Evolutionary conservation across 2,113 vertebrate genomes (phyloP).

Genomic region (Chaetura pelagica): DNA sequence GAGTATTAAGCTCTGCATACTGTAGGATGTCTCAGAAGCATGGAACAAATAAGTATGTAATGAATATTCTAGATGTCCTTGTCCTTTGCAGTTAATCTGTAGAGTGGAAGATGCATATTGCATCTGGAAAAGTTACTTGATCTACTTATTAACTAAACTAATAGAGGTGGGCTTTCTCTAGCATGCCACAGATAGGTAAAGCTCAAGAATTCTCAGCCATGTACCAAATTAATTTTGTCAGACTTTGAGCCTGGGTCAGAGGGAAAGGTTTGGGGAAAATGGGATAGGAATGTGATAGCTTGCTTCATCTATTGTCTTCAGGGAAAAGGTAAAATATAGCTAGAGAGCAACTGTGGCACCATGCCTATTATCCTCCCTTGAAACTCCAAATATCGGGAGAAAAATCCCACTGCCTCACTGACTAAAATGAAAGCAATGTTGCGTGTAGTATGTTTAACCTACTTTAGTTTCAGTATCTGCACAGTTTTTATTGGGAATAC

Average conservation of each 20-base stretch:
- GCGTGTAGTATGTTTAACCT: accelerated
- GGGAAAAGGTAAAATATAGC: background rate
- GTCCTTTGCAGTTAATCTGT: background rate
- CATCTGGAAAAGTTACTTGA: background rate
- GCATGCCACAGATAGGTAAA: background rate
- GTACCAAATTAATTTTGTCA: background rate
- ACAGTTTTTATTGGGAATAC: background rate
- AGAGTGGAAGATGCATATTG: background rate
- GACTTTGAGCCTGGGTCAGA: background rate
- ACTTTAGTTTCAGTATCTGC: background rate
- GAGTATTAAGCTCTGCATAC: background rate
- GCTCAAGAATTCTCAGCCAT: background rate
- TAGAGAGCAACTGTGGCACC: background rate
- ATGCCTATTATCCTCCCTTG: background rate
- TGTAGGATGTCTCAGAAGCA: background rate
- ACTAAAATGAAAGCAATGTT: background rate
- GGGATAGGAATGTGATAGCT: background rate
- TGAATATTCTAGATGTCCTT: background rate
- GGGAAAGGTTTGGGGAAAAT: background rate
- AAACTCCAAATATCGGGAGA: background rate
- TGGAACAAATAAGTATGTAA: background rate
- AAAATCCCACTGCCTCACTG: background rate
- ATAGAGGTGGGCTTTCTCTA: background rate
- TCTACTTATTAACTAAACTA: background rate
- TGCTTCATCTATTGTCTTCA: background rate